These are phyloP conservation scores for Mustela nigripes DNA, from an alignment of 2,113 vertebrate genomes.

Conservation along the genomic window DNA sequence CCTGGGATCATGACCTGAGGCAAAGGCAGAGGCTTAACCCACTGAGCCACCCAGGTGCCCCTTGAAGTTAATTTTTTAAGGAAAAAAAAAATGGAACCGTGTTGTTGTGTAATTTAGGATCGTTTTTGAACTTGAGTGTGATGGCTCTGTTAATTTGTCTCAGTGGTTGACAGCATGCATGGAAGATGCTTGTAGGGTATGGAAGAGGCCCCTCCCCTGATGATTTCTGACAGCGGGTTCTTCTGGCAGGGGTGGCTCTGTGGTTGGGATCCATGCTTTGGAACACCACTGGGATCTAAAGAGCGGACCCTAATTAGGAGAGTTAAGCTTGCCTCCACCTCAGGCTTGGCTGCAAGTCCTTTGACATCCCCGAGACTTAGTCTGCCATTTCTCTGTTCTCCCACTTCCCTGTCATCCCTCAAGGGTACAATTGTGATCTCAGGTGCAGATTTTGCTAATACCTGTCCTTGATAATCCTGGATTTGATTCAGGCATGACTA, in stretches of 20 bases:
- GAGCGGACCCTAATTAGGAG: background rate
- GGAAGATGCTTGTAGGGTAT: background rate
- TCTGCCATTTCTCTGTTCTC: fast-evolving
- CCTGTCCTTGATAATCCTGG: background rate
- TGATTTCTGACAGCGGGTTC: background rate
- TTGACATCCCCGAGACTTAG: background rate
- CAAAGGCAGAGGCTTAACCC: too few relatives aligned
- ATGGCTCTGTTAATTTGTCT: background rate
- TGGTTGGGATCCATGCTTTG: background rate
- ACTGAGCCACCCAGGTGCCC: too few relatives aligned
- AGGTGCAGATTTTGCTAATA: background rate
- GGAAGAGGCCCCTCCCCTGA: fast-evolving
- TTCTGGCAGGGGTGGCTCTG: background rate
- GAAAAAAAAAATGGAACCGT: background rate
- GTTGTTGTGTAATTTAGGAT: background rate
- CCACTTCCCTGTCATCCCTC: background rate
- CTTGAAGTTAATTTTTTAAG: slow-evolving; percentile 67
- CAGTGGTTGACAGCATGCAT: background rate
- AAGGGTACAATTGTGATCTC: background rate
- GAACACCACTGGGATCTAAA: background rate
- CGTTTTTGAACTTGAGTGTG: slow-evolving; percentile 9
- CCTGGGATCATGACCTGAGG: too few relatives aligned
- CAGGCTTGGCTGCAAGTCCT: background rate
- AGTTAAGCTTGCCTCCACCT: background rate
- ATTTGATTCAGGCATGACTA: background rate